Percentiles rank a stretch among this genome's conserved stretches.
phyloP scores from a whole-genome alignment of 1,140 invertebrate species.

The Drosophila auraria region DNA sequence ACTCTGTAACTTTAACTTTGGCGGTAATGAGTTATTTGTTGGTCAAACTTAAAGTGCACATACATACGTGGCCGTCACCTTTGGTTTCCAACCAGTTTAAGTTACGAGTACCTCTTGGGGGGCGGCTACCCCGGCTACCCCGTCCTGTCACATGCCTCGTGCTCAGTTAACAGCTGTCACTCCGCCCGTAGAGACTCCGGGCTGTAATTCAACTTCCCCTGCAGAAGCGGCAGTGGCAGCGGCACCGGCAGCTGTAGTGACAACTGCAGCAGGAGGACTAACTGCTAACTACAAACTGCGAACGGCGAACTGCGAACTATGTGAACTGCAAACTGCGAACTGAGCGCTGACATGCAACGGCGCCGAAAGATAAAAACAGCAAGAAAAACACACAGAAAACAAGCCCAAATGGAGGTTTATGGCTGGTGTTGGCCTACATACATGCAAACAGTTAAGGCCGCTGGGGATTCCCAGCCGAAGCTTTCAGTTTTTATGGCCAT shows the following conservation, averaged over 20 bases:
- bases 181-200: constrained; percentile 25
- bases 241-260: constrained; percentile 36
- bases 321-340: constrained; percentile 26
- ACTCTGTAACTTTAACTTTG: background rate
- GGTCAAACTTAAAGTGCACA: constrained; percentile 18
- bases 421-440: constrained; percentile 47
- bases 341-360: constrained; percentile 46
- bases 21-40: constrained; percentile 13
- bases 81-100: constrained; percentile 30
- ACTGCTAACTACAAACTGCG: constrained; percentile 4
- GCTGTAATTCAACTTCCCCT: constrained; percentile 43
- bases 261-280: constrained; percentile 40
- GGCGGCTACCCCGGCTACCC: background rate
- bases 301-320: too few relatives aligned
- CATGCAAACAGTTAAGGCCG: constrained; percentile 32
- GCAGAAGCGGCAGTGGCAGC: constrained; percentile 19
- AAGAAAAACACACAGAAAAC: constrained; percentile 1
- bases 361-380: background rate
- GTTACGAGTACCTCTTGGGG: constrained; percentile 24
- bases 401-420: constrained; percentile 45
- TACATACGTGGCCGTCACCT: constrained; percentile 19
- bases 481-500: constrained; percentile 51
- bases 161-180: constrained; percentile 51
- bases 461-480: background rate
- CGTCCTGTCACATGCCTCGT: constrained; percentile 15